A percentile compares a stretch with the other conserved stretches of the same genome.
These are phyloP conservation scores for Hemibagrus wyckioides DNA, from an alignment of 2,113 vertebrate genomes.

Conservation along the genomic window DNA sequence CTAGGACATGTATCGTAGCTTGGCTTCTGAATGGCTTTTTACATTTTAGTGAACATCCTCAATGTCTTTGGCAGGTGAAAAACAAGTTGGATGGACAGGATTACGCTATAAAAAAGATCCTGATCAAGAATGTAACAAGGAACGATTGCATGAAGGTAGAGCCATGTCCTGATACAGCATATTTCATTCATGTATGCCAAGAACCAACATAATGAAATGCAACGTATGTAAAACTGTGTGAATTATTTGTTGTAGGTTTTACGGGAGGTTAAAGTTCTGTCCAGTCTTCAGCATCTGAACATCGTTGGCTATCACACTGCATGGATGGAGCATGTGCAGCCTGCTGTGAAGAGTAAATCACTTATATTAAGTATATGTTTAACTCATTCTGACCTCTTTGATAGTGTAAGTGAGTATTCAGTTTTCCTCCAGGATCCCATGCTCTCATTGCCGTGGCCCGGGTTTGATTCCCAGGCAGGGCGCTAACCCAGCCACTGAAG, in stretches of 20 bases:
- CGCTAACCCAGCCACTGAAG: too few relatives aligned
- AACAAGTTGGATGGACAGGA: slow-evolving; percentile 95
- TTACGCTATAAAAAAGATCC: slow-evolving; percentile 97
- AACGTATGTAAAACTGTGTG: neutral
- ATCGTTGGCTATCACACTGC: slow-evolving; percentile 97
- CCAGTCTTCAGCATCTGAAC: slow-evolving; percentile 87
- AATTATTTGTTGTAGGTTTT: slow-evolving; percentile 77
- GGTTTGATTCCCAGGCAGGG: too few relatives aligned
- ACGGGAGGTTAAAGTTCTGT: slow-evolving; percentile 92
- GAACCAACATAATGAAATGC: neutral
- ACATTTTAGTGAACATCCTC: neutral
- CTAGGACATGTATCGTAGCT: neutral
- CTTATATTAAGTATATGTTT: neutral
- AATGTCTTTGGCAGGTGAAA: slow-evolving; percentile 77
- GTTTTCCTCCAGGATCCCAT: neutral
- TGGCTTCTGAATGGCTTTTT: neutral
- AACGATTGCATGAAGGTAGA: slow-evolving; percentile 93
- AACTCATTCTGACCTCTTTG: neutral
- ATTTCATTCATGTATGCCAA: neutral
- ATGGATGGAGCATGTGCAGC: slow-evolving; percentile 94
- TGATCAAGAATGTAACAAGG: slow-evolving; percentile 88
- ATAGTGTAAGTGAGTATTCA: neutral
- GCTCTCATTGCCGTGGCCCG: too few relatives aligned
- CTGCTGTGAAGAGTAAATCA: slow-evolving; percentile 60
- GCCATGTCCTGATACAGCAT: neutral